phyloP scores from a whole-genome alignment of 2,888 invertebrate species.

The Acrobeloides nanus region DNA sequence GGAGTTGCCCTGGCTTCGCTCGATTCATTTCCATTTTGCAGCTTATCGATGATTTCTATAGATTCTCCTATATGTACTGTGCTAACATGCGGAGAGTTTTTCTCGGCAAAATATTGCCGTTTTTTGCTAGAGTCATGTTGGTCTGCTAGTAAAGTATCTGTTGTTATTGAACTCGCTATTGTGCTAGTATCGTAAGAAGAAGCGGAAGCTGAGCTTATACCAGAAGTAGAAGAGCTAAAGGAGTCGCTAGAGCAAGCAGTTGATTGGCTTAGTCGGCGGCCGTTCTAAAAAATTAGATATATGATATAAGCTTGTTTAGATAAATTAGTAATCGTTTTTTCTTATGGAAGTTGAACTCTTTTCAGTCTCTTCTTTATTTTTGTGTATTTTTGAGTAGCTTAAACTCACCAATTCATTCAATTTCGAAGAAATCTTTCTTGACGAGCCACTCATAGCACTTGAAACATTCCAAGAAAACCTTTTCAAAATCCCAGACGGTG shows the following conservation, averaged over 20 bases:
- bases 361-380: no score
- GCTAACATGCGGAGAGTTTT: slow-evolving; percentile 13
- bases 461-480: slow-evolving; percentile 37
- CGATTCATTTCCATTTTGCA: not conserved
- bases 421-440: slow-evolving; percentile 30
- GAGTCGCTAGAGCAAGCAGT: slow-evolving; percentile 44
- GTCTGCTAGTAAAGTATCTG: no score
- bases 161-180: slow-evolving; percentile 11
- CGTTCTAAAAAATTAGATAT: slow-evolving; percentile 17
- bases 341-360: not conserved
- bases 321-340: no score
- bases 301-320: slow-evolving; percentile 9
- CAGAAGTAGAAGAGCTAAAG: slow-evolving; percentile 50
- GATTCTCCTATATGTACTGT: slow-evolving; percentile 21
- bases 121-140: no score
- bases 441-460: slow-evolving; percentile 28
- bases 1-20: not conserved
- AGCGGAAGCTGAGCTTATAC: slow-evolving; percentile 39
- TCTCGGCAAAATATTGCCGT: no score
- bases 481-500: slow-evolving; percentile 22
- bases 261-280: slow-evolving; percentile 41
- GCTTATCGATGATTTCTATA: not conserved
- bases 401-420: slow-evolving; percentile 20
- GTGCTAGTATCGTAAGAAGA: slow-evolving; percentile 23
- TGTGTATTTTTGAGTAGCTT: not conserved